Evolutionary conservation across 2,888 invertebrate species (phyloP).

Genomic region (Epinotia demarniana): DNA sequence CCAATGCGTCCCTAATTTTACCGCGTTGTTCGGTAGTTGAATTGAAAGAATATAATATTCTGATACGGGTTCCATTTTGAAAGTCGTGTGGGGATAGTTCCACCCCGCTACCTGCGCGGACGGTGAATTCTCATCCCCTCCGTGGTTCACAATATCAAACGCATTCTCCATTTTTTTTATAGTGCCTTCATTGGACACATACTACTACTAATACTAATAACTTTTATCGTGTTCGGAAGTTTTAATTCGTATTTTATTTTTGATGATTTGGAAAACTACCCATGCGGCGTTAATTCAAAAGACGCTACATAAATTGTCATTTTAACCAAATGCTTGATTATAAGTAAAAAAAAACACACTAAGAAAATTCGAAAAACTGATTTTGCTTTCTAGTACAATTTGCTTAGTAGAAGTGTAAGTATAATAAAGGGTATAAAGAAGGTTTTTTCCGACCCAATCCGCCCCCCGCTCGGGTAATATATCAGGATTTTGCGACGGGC

Average conservation of each 20-base stretch:
- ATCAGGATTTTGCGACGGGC: conserved; percentile 88
- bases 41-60: conserved; percentile 26
- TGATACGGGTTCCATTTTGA: conserved; percentile 60
- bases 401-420: conserved; percentile 61
- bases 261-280: neutral
- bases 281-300: conserved; percentile 3
- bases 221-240: too few relatives aligned
- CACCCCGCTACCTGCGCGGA: conserved; percentile 72
- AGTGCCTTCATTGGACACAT: neutral
- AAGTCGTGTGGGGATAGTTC: conserved; percentile 56
- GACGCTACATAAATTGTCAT: neutral
- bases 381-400: conserved; percentile 51
- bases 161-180: conserved; percentile 49
- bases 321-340: neutral
- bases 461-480: conserved; percentile 80
- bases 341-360: conserved; percentile 11
- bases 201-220: too few relatives aligned
- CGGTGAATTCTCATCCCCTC: conserved; percentile 75
- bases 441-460: conserved; percentile 65
- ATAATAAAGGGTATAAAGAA: conserved; percentile 69
- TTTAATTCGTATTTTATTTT: too few relatives aligned
- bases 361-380: conserved; percentile 25
- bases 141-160: conserved; percentile 62
- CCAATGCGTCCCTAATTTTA: neutral
- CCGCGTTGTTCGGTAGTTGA: neutral